Evolutionary conservation across 1,140 invertebrate species (phyloP).

Genomic region (Agrypnia vestita): DNA sequence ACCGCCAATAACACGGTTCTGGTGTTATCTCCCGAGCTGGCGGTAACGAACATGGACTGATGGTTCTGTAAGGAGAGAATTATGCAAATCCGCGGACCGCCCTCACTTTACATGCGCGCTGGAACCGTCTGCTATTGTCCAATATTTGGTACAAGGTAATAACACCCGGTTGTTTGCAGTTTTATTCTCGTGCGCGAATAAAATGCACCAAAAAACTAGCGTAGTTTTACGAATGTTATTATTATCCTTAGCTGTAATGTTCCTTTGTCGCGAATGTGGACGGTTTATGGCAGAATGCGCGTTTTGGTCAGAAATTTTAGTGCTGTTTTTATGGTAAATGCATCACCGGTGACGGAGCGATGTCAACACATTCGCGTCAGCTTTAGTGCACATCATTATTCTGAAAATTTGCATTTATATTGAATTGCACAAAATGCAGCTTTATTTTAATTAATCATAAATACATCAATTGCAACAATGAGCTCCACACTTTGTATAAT

Average conservation of each 20-base stretch:
- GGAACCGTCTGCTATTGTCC: conserved; percentile 35
- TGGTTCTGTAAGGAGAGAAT: conserved; percentile 25
- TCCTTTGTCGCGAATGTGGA: conserved; percentile 31
- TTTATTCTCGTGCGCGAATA: conserved; percentile 23
- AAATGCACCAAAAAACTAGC: conserved; percentile 6
- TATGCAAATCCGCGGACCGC: conserved; percentile 26
- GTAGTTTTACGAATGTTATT: conserved; percentile 19
- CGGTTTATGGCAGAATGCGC: conserved; percentile 29
- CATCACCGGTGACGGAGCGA: neutral
- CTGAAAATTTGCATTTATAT: conserved; percentile 35
- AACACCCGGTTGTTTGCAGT: conserved; percentile 16
- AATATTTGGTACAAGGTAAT: conserved; percentile 43
- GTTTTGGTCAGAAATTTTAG: conserved; percentile 39
- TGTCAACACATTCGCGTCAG: conserved; percentile 8
- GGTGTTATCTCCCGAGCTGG: conserved; percentile 19
- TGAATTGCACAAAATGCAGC: neutral
- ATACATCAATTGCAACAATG: no score
- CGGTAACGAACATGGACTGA: conserved; percentile 37
- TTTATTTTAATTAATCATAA: no score
- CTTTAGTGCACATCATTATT: conserved; percentile 6
- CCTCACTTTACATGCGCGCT: conserved; percentile 21
- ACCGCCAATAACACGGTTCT: neutral
- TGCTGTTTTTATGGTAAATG: conserved; percentile 33
- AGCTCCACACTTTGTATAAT: no score
- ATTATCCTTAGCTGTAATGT: neutral